These are phyloP conservation scores for Deilephila porcellus DNA, from an alignment of 2,888 invertebrate genomes.

Conservation along the genomic window DNA sequence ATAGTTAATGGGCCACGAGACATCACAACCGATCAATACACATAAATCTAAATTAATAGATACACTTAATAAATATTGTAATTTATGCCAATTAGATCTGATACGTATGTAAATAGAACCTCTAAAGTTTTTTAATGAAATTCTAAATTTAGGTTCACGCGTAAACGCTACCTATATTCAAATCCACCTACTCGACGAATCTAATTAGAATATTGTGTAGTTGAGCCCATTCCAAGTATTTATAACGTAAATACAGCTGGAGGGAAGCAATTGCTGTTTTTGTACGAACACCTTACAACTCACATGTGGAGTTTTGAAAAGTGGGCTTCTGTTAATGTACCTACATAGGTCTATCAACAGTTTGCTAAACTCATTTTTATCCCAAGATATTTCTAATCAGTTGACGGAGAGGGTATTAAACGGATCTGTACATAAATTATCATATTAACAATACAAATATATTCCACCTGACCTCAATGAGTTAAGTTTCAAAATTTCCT, in stretches of 20 bases:
- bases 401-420: no score
- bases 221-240: not conserved
- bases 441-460: no score
- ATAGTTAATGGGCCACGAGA: constrained; percentile 27
- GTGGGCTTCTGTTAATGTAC: no score
- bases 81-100: constrained; percentile 30
- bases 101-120: constrained; percentile 24
- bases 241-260: constrained; percentile 18
- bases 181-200: constrained; percentile 17
- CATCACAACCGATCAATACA: constrained; percentile 29
- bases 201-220: constrained; percentile 15
- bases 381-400: no score
- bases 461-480: no score
- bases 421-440: no score
- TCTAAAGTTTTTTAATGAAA: constrained; percentile 26
- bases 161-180: constrained; percentile 20
- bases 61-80: constrained; percentile 27
- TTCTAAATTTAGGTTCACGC: constrained; percentile 23
- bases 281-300: constrained; percentile 4
- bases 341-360: not conserved
- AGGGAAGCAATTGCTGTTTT: not conserved
- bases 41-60: constrained; percentile 33
- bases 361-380: not conserved
- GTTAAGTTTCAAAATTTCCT: no score
- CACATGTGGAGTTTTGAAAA: not conserved